Evolutionary conservation across 2,888 invertebrate genomes (phyloP).

Genomic region (Zygothrica quintamaculata): DNA sequence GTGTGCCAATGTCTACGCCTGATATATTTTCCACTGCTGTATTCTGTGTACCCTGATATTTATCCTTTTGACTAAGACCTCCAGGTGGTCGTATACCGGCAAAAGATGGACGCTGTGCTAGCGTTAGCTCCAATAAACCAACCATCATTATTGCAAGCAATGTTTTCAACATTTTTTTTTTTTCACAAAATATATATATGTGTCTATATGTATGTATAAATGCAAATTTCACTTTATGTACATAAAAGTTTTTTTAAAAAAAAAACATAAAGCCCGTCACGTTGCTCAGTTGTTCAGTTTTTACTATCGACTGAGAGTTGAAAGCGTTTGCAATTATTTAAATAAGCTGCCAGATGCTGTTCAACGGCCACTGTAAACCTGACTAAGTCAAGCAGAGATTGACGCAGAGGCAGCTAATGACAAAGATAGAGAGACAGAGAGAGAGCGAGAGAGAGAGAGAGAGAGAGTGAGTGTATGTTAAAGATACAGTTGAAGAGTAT

Average conservation of each 20-base stretch:
- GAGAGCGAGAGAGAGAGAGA: constrained; percentile 3
- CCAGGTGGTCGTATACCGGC: constrained; percentile 87
- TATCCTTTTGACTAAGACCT: constrained; percentile 86
- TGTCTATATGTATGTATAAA: no score
- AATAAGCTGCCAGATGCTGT: constrained; percentile 59
- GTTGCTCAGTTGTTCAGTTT: constrained; percentile 26
- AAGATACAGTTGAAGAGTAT: no score
- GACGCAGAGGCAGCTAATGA: background rate
- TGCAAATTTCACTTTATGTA: constrained; percentile 48
- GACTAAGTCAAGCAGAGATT: constrained; percentile 21
- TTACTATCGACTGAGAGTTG: constrained; percentile 45
- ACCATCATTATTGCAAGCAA: constrained; percentile 34
- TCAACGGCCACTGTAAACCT: no score
- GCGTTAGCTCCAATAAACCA: constrained; percentile 31
- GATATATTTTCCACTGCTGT: constrained; percentile 54
- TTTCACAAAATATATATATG: no score
- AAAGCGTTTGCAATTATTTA: constrained; percentile 56
- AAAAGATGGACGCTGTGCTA: constrained; percentile 87
- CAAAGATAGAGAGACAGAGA: background rate
- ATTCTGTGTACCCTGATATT: constrained; percentile 81
- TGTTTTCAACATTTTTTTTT: constrained; percentile 43
- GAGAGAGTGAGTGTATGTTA: background rate
- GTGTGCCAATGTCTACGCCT: constrained; percentile 83
- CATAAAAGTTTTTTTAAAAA: no score
- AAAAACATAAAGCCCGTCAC: constrained; percentile 10